Evolutionary conservation across 1,140 invertebrate species (phyloP).

Genomic region (Frieseomelitta varia): DNA sequence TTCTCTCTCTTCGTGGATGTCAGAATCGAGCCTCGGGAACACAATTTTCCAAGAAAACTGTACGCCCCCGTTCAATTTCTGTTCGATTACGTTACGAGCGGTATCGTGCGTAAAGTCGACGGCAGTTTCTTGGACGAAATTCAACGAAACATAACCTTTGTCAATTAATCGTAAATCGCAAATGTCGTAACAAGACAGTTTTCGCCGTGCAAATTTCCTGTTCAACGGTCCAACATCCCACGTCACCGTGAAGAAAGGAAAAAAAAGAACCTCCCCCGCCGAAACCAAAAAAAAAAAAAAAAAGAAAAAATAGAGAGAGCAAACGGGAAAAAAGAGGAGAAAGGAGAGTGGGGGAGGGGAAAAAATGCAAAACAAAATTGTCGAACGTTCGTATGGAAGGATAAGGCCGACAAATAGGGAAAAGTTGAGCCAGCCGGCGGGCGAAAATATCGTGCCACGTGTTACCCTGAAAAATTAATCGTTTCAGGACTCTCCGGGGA

Average conservation of each 20-base stretch:
- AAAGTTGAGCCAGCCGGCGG: conserved; percentile 31
- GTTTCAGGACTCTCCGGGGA: conserved; percentile 39
- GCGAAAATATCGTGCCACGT: conserved; percentile 62
- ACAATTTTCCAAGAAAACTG: neutral
- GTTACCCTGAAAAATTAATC: conserved; percentile 75
- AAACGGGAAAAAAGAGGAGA: too few species aligned
- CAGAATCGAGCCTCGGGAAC: neutral
- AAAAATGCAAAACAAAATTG: conserved; percentile 1
- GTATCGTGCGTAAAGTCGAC: too few species aligned
- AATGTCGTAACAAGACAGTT: too few species aligned
- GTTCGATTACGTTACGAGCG: neutral
- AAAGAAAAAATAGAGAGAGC: too few species aligned
- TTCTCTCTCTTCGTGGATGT: neutral
- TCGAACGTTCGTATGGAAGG: neutral
- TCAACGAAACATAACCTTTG: too few species aligned
- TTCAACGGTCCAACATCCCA: too few species aligned
- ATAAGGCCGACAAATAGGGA: conserved; percentile 15
- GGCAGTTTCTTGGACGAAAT: too few species aligned
- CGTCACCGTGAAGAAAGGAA: too few species aligned
- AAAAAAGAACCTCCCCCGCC: too few species aligned
- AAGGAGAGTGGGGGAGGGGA: too few species aligned
- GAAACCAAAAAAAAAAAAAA: neutral
- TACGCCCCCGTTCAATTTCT: neutral
- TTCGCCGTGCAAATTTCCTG: too few species aligned
- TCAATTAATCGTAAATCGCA: too few species aligned